A percentile compares a stretch with the other conserved stretches of the same genome.
These are phyloP conservation scores for Pristis pectinata DNA, from an alignment of 2,797 vertebrate species.

Conservation along the genomic window DNA sequence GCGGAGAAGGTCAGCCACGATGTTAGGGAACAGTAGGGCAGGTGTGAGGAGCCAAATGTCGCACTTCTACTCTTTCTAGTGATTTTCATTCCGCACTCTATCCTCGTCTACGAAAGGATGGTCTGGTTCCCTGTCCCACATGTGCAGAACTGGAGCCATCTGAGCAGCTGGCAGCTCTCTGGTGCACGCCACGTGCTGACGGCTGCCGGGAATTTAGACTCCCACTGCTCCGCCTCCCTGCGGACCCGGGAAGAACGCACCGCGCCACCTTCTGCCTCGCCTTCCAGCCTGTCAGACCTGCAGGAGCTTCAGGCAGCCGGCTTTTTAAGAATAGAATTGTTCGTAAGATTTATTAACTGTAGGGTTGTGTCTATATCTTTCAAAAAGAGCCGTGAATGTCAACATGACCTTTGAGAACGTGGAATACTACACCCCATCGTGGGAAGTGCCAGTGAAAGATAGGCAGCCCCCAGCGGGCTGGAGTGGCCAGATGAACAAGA, in stretches of 20 bases:
- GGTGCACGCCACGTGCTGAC: background rate
- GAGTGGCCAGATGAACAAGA: too few species aligned
- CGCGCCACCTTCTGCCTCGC: background rate
- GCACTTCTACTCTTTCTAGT: too few species aligned
- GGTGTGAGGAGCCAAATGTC: too few species aligned
- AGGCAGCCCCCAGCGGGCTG: too few species aligned
- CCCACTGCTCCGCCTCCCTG: background rate
- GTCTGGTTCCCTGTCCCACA: too few species aligned
- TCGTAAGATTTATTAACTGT: background rate
- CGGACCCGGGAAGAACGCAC: background rate
- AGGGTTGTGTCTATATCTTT: background rate
- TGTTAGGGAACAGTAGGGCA: too few species aligned
- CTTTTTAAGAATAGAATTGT: background rate
- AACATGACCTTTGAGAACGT: background rate
- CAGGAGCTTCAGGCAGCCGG: background rate
- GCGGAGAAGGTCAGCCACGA: too few species aligned
- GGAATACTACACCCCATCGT: background rate
- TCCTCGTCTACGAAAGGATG: too few species aligned
- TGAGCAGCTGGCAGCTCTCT: background rate
- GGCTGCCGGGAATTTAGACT: background rate
- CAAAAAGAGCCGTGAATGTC: background rate
- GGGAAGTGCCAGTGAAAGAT: background rate
- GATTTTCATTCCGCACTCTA: too few species aligned
- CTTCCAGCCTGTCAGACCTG: background rate
- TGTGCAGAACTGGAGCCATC: too few species aligned